phyloP scores from a whole-genome alignment of 2,113 vertebrate genomes.

The Pavo muticus region DNA sequence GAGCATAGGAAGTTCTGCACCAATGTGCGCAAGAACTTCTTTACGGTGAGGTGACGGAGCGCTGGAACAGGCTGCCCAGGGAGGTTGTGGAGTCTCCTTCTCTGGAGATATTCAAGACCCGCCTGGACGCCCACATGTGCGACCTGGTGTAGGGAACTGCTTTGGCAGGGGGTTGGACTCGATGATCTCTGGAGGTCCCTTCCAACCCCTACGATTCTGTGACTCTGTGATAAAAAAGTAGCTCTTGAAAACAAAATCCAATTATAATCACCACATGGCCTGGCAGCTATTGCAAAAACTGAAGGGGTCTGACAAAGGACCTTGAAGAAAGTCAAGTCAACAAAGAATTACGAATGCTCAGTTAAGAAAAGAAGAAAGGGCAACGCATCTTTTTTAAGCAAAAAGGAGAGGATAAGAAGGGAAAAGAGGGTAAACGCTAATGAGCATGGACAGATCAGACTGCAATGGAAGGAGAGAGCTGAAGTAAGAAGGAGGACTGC shows the following conservation, averaged over 20 bases:
- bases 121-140: too few relatives aligned
- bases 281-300: neutral
- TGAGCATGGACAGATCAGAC: neutral
- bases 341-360: neutral
- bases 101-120: too few relatives aligned
- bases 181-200: too few relatives aligned
- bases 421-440: neutral
- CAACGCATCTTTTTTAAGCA: neutral
- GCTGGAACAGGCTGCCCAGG: too few relatives aligned
- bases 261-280: neutral
- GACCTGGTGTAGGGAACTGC: too few relatives aligned
- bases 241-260: neutral
- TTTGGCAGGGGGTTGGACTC: too few relatives aligned
- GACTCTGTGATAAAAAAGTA: neutral
- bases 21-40: too few relatives aligned
- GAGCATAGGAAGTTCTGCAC: too few relatives aligned
- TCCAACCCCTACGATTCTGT: too few relatives aligned
- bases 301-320: neutral
- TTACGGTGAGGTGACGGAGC: too few relatives aligned
- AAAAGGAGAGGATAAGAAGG: neutral
- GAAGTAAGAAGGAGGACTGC: neutral
- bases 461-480: neutral
- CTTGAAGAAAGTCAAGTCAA: neutral
- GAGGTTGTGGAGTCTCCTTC: too few relatives aligned
- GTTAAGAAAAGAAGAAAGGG: neutral